Evolutionary conservation across 1,140 invertebrate genomes (phyloP).

Genomic region (Oryzaephilus surinamensis): DNA sequence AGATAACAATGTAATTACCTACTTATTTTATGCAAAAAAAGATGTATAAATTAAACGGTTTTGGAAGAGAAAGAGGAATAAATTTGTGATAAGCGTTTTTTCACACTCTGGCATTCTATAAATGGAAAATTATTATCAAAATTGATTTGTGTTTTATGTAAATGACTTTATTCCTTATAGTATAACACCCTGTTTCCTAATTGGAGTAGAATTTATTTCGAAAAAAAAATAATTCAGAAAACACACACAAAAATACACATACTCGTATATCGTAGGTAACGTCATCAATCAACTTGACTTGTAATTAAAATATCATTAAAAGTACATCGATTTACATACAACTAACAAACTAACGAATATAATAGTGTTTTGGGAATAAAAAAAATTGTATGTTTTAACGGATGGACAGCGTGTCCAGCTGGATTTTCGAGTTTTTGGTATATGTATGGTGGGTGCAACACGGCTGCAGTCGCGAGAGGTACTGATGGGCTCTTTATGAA

Average conservation of each 20-base stretch:
- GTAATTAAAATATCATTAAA: not conserved
- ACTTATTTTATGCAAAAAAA: too few species aligned
- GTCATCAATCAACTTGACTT: not conserved
- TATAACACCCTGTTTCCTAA: not conserved
- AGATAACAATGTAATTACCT: not conserved
- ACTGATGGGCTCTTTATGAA: too few species aligned
- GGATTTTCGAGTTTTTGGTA: not conserved
- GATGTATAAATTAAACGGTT: not conserved
- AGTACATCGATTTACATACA: slow-evolving; percentile 1
- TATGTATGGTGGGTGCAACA: not conserved
- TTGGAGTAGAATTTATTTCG: not conserved
- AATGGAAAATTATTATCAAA: not conserved
- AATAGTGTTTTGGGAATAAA: not conserved
- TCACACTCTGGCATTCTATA: too few species aligned
- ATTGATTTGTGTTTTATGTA: not conserved
- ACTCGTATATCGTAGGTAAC: too few species aligned
- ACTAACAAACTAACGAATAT: not conserved
- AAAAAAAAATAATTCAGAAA: not conserved
- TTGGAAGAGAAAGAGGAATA: not conserved
- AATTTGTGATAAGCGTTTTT: too few species aligned
- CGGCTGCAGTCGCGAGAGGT: not conserved
- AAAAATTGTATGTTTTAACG: not conserved
- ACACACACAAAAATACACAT: not conserved
- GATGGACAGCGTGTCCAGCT: not conserved
- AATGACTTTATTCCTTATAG: not conserved